Evolutionary conservation across 1,140 invertebrate species (phyloP).

Genomic region (Campoletis sonorensis): DNA sequence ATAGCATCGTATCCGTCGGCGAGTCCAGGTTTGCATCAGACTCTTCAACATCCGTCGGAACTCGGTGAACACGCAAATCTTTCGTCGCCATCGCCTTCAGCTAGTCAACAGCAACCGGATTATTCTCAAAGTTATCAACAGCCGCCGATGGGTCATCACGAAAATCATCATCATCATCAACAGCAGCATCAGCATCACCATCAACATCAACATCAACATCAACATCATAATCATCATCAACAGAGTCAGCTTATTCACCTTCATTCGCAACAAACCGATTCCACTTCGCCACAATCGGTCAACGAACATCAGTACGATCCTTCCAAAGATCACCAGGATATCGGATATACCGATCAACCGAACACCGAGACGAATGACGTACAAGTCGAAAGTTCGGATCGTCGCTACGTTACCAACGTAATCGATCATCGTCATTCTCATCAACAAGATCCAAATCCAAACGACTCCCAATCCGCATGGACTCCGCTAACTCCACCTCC

Average conservation of each 20-base stretch:
- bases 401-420: constrained; percentile 64
- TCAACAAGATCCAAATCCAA: constrained; percentile 54
- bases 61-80: constrained; percentile 49
- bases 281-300: constrained; percentile 58
- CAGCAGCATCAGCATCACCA: constrained; percentile 46
- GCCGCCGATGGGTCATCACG: not conserved
- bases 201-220: constrained; percentile 61
- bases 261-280: constrained; percentile 58
- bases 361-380: constrained; percentile 63
- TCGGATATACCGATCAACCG: constrained; percentile 62
- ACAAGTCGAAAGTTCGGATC: constrained; percentile 56
- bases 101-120: constrained; percentile 47
- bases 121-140: constrained; percentile 66
- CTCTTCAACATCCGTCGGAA: constrained; percentile 46
- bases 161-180: constrained; percentile 51
- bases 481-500: constrained; percentile 71
- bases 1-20: constrained; percentile 62
- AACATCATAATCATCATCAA: constrained; percentile 49
- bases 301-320: constrained; percentile 63
- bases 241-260: constrained; percentile 51
- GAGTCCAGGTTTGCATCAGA: constrained; percentile 51
- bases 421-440: constrained; percentile 66
- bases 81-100: constrained; percentile 51
- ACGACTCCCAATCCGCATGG: constrained; percentile 64
- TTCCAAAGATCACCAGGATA: constrained; percentile 63